Base-by-base conservation (phyloP, 2,797 vertebrate species). In the Gymnocypris eckloni region DNA sequence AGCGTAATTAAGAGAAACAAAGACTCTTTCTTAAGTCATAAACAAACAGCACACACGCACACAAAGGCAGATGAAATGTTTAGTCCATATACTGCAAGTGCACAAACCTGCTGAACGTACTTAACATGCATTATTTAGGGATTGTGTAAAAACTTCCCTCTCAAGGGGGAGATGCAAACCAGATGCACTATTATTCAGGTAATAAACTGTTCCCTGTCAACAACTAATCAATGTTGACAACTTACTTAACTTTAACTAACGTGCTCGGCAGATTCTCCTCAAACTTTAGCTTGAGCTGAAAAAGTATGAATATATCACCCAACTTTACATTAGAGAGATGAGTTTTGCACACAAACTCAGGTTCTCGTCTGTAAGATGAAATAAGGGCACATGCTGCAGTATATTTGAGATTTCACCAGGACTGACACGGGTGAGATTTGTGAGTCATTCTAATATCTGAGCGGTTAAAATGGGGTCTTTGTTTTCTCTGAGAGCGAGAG, bases 381-480 rank as follows among this genome's bases (percentile, higher is more conserved):
- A 61, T 15, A 22, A 72, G 0, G 64, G 13, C 25, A 66, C 15
- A 59, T 22, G 54, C 15, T n/a, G 18, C 37, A 41, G 45, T 56
- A 79, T 79, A 25, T 61, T 79, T 45, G 56, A 64, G 77, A 64
- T 79, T 80, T 78, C 8, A 70, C 37, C 33, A 67, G n/a, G 54
- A 83, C 25, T 76, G 71, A 83, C 43, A 66, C 11, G 71, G 75
- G 43, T 6, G 56, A 37, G 56, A 64, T 64, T 25, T 66, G 59
- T 76, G 71, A 83, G n/a, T 76, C 71, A 76, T 66, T 83, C 28
- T 75, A 37, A 73, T 61, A 48, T 83, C n/a, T 6, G 82, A 83
- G 82, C 4, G 13, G 4, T 80, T 61, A 75, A 73, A 83, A 83
- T 50, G 41, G 41, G 56, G 6, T 73, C 70, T 83, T 83, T 83